Evolutionary conservation across 1,140 invertebrate genomes (phyloP).

Genomic region (Laupala kohalensis): DNA sequence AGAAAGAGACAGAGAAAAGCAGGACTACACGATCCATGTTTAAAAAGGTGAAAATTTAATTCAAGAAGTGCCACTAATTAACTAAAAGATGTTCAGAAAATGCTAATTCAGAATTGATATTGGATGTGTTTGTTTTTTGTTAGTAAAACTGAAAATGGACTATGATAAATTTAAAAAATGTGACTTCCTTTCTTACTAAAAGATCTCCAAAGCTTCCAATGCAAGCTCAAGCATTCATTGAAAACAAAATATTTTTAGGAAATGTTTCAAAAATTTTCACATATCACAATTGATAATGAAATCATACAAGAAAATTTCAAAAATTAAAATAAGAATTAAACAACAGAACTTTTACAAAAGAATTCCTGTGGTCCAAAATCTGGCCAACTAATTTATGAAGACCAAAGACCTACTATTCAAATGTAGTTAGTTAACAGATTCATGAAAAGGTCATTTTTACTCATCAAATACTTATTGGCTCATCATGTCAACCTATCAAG

Average conservation of each 20-base stretch:
- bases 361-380: background rate
- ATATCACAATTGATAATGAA: background rate
- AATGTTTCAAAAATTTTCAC: background rate
- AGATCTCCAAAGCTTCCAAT: background rate
- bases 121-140: background rate
- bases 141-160: background rate
- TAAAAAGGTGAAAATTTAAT: conserved; percentile 1
- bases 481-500: background rate
- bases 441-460: no score
- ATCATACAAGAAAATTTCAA: background rate
- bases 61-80: conserved; percentile 1
- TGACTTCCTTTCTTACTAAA: no score
- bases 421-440: no score
- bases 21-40: conserved; percentile 21
- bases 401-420: no score
- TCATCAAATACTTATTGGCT: background rate
- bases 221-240: background rate
- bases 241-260: background rate
- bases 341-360: background rate
- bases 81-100: background rate
- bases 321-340: background rate
- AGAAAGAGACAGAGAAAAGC: conserved; percentile 18
- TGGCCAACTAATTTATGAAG: no score
- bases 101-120: background rate
- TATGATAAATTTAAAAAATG: background rate